A percentile compares a stretch with the other conserved stretches of the same genome.
Conservation (phyloP, 35 echinoderm and acorn worm species). For the Eucidaris tribuloides region DNA sequence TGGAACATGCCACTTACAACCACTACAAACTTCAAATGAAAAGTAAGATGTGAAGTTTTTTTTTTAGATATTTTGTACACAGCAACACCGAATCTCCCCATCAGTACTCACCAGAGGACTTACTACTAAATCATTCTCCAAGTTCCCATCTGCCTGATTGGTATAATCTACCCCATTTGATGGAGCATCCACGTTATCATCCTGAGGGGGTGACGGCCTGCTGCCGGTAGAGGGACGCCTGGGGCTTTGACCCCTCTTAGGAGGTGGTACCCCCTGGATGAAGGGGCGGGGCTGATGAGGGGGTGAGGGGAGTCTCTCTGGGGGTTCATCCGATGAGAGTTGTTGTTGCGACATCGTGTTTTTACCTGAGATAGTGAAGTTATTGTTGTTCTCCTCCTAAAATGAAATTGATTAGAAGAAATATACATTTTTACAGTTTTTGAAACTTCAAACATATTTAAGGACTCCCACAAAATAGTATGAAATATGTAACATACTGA, state of each 20-base stretch:
- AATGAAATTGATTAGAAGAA: too few relatives aligned
- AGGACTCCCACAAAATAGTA: too few relatives aligned
- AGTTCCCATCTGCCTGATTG: neutral
- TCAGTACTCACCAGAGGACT: neutral
- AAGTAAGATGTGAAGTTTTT: too few relatives aligned
- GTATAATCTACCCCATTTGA: neutral
- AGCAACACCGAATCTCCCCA: too few relatives aligned
- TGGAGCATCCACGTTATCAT: neutral
- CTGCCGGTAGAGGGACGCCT: constrained; percentile 17
- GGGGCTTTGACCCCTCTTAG: constrained; percentile 10
- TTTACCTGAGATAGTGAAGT: neutral
- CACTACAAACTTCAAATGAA: too few relatives aligned
- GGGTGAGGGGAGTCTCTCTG: constrained; percentile 2
- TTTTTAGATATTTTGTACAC: too few relatives aligned
- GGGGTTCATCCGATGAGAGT: neutral
- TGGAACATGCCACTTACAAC: too few relatives aligned
- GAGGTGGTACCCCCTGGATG: neutral
- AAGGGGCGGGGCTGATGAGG: constrained; percentile 14
- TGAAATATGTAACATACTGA: too few relatives aligned
- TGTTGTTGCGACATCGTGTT: neutral
- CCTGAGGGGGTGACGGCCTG: neutral
- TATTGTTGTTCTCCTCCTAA: constrained; percentile 16
- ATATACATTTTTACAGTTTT: too few relatives aligned
- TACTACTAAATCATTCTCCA: neutral
- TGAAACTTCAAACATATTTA: too few relatives aligned